Evolutionary conservation across 2,888 invertebrate genomes (phyloP).

Genomic region (Phaedon cochleariae): DNA sequence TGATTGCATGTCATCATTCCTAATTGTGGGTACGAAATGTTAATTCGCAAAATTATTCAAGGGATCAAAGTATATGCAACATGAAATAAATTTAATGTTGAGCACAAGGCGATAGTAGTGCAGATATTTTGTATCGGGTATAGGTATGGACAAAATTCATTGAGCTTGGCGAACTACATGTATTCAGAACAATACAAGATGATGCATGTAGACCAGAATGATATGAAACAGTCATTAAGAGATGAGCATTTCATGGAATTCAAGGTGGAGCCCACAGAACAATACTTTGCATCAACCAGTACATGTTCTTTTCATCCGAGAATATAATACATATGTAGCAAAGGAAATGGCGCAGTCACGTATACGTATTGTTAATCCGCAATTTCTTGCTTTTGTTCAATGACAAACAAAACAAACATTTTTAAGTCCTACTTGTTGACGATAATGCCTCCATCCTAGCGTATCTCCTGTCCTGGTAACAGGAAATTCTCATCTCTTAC

Average conservation of each 20-base stretch:
- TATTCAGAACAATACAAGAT: no score
- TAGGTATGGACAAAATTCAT: no score
- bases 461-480: slow-evolving; percentile 57
- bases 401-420: slow-evolving; percentile 36
- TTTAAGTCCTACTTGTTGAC: slow-evolving; percentile 54
- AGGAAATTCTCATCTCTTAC: slow-evolving; percentile 59
- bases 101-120: no score
- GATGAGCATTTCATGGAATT: not conserved
- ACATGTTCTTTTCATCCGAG: slow-evolving; percentile 1
- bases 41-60: no score
- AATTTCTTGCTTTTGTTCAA: slow-evolving; percentile 50
- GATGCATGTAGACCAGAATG: no score
- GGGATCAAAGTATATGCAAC: no score
- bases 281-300: not conserved
- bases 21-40: no score
- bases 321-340: slow-evolving; percentile 12
- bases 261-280: not conserved
- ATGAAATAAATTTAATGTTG: no score
- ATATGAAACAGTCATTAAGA: not conserved
- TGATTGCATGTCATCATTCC: no score
- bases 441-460: slow-evolving; percentile 59
- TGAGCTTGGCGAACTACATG: no score
- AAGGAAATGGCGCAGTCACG: slow-evolving; percentile 32
- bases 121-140: no score
- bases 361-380: slow-evolving; percentile 43